Conservation (phyloP, 2,113 vertebrate species). For the Murina feae region DNA sequence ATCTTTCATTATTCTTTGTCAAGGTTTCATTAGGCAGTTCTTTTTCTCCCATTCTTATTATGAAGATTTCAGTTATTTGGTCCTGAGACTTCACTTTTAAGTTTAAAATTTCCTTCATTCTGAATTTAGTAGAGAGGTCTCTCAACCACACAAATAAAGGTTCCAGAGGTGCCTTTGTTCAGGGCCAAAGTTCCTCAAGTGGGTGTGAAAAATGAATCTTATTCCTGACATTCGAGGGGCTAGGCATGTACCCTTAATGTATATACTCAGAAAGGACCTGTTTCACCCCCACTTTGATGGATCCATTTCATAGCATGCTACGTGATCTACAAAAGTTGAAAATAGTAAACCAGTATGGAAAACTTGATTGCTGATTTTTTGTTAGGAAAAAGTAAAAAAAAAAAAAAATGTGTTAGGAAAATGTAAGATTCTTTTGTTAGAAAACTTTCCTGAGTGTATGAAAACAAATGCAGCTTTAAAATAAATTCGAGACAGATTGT, state of each 20-base stretch:
- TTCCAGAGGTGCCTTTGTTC: not conserved
- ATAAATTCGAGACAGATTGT: conserved; percentile 26
- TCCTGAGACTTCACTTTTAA: not conserved
- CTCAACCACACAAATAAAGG: not conserved
- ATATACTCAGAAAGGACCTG: not conserved
- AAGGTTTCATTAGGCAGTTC: not conserved
- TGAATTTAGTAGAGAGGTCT: not conserved
- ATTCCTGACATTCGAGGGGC: not conserved
- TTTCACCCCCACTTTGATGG: not conserved
- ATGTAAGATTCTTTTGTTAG: not conserved
- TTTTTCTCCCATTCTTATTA: not conserved
- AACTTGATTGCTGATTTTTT: not conserved
- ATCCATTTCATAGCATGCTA: not conserved
- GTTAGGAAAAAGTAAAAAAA: not conserved
- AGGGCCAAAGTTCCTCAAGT: not conserved
- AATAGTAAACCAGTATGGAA: not conserved
- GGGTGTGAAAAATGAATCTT: not conserved
- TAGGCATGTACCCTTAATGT: rapidly evolving
- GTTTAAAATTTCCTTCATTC: not conserved
- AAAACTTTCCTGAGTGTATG: not conserved
- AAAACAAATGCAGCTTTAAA: conserved; percentile 26
- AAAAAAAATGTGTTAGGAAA: not conserved
- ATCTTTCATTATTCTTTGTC: not conserved
- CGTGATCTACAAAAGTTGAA: not conserved
- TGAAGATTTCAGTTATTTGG: not conserved